Base-by-base conservation (phyloP, 2,888 invertebrate genomes). In the Drosophila niveifrons region DNA sequence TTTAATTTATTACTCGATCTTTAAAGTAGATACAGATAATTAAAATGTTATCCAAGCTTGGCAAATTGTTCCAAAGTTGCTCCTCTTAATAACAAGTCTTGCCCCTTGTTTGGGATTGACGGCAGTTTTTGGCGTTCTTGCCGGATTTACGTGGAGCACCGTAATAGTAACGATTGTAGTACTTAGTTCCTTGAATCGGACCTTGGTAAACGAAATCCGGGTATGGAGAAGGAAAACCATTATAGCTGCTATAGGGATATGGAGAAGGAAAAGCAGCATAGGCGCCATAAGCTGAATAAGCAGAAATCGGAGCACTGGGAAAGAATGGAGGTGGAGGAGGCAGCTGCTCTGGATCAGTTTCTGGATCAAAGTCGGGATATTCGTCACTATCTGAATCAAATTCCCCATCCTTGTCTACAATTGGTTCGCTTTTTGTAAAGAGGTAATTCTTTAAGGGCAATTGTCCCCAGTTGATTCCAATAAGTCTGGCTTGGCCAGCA, bases 391-490 rank as follows among this genome's bases (percentile, higher is more conserved):
- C 29, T 2, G 15, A 1, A 0, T 43, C 29, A 2, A 29, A 29
- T 2, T 44, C 31, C 6, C 15, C 47, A 47, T 23, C 39, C 7
- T 52, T 13, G 10, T 28, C 39, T 0, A 17, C 55, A 23, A 18
- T 13, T 11, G n/a, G 4, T 41, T 41, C 39, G 39, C 2, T 15
- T 13, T 44, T 44, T n/a, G 55, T 18, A 13, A 56, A 56, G 0
- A 56, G 10, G 44, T 46, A 46, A 1, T 44, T 8, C 31, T 13
- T 55, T n/a, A 55, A 18, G 9, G 44, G n/a, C 10, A 17, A n/a
- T 17, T 17, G 17, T 2, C 2, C 11, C 55, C 44, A 56, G 31
- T 34, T 56, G 10, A 34, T 1, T 41, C 53, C 53, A 15, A 53
- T 44, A 9, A 13, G n/a, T 7, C 55, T 31, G 0, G 44, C 55